Evolutionary conservation across 2,888 invertebrate genomes (phyloP), one percentile per base, ranked within the genome.

Genomic region (Cremastobaeus sp.): DNA sequence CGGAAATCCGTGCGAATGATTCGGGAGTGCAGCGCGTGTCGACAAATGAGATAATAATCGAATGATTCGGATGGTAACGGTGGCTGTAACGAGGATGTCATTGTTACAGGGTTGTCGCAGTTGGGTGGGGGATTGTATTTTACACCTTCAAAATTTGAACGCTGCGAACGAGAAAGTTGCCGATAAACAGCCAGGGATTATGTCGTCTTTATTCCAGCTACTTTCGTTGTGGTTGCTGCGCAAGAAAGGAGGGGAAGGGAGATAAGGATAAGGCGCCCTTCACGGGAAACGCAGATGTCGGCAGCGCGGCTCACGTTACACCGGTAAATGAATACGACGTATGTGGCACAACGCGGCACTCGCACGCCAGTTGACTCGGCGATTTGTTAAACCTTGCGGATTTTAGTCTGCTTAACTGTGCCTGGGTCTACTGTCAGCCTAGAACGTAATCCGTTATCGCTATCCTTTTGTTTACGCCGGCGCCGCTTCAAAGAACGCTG

Each of bases 41-140:
- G 82, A 84, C 83, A 86, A 86, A 86, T 83, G 85, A 84, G 84
- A 86, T 86, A 86, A 86, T 85, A 86, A 86, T 86, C 85, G 83
- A 74, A 81, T 81, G 79, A 82, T 76, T 83, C 80, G 78, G 82
- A 82, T 79, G 79, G 81, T 83, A 47, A 47, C 81, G 79, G 76
- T 81, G 82, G 82, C 78, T 79, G 78, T 79, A 82, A 81, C 70
- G 78, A 77, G 78, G 79, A 78, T 69, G 78, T 74, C 77, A 80
- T 78, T 48, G 77, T 76, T 78, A 80, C 78, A 76, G 77, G 82
- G 77, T 78, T 79, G 77, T 65, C 76, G 76, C 76, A 77, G 45
- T 65, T 14, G 77, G 72, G 82, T 82, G 82, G 83, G 70, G 82
- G 80, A 79, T 78, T 83, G 83, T 79, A 81, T 82, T 82, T 80